A percentile compares a stretch with the other conserved stretches of the same genome.
phyloP scores from a whole-genome alignment of 2,888 invertebrate species.

The Apoda limacodes region DNA sequence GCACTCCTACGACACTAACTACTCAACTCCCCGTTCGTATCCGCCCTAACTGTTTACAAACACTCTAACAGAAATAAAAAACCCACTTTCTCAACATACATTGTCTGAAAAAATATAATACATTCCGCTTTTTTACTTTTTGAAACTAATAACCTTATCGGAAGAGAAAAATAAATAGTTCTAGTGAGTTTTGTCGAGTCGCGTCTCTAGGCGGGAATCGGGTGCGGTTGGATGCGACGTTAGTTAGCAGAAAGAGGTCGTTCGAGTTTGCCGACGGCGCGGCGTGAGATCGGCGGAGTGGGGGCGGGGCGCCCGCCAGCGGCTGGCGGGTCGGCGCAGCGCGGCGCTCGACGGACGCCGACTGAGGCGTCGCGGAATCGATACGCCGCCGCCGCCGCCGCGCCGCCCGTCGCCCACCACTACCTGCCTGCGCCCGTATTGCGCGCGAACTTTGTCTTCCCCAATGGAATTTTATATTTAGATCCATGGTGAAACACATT shows the following conservation, averaged over 20 bases:
- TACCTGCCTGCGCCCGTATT: conserved; percentile 58
- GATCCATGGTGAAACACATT: conserved; percentile 65
- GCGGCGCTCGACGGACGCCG: conserved; percentile 67
- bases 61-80: conserved; percentile 13
- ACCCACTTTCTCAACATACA: conserved; percentile 14
- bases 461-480: conserved; percentile 68
- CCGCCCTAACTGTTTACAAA: background rate
- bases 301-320: conserved; percentile 49
- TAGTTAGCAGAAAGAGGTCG: conserved; percentile 65
- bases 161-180: conserved; percentile 17
- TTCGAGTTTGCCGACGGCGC: conserved; percentile 63
- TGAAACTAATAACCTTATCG: background rate
- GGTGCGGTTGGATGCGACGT: conserved; percentile 62
- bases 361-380: conserved; percentile 67
- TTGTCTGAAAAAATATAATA: too few species aligned
- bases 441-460: conserved; percentile 69
- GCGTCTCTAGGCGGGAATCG: conserved; percentile 51
- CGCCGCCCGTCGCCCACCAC: conserved; percentile 43
- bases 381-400: conserved; percentile 58
- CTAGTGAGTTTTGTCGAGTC: conserved; percentile 20
- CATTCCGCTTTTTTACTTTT: background rate
- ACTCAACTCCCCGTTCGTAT: conserved; percentile 20
- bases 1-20: conserved; percentile 32
- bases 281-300: conserved; percentile 35
- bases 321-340: conserved; percentile 63